Conservation (phyloP, 2,888 invertebrate genomes). For the Mythimna pallens region DNA sequence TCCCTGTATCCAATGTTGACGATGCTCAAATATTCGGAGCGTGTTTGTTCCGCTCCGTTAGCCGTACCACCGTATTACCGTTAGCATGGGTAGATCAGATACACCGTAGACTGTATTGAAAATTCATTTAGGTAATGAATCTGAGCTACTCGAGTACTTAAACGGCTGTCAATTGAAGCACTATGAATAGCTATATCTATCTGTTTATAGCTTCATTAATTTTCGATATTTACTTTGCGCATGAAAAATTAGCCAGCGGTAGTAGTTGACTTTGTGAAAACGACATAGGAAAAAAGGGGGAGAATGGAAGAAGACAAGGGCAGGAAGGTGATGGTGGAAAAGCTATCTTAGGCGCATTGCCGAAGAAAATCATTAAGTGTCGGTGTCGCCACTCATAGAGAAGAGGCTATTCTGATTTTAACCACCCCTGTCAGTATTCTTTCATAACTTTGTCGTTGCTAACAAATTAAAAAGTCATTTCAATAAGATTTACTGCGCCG, state of each 20-base stretch:
- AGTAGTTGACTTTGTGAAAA: not conserved
- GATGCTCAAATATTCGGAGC: slow-evolving; percentile 6
- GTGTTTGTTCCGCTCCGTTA: too few species aligned
- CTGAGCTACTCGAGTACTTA: not conserved
- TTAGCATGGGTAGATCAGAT: not conserved
- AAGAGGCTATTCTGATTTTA: not conserved
- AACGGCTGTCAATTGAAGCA: too few species aligned
- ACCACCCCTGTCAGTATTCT: not conserved
- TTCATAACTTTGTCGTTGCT: not conserved
- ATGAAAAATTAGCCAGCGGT: not conserved
- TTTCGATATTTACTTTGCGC: not conserved
- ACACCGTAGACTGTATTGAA: slow-evolving; percentile 5
- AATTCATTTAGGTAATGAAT: not conserved
- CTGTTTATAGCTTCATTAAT: not conserved
- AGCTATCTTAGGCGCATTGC: too few species aligned
- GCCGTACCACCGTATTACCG: too few species aligned
- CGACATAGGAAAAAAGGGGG: not conserved
- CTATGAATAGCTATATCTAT: too few species aligned
- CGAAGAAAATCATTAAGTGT: not conserved
- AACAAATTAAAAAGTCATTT: not conserved
- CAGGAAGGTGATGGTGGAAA: too few species aligned
- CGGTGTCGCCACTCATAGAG: not conserved
- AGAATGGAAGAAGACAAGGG: not conserved
- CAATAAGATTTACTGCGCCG: slow-evolving; percentile 13
- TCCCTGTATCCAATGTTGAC: slow-evolving; percentile 3